A percentile compares a stretch with the other conserved stretches of the same genome.
Conservation (phyloP, 2,888 invertebrate genomes). For the Clostera curtula region DNA sequence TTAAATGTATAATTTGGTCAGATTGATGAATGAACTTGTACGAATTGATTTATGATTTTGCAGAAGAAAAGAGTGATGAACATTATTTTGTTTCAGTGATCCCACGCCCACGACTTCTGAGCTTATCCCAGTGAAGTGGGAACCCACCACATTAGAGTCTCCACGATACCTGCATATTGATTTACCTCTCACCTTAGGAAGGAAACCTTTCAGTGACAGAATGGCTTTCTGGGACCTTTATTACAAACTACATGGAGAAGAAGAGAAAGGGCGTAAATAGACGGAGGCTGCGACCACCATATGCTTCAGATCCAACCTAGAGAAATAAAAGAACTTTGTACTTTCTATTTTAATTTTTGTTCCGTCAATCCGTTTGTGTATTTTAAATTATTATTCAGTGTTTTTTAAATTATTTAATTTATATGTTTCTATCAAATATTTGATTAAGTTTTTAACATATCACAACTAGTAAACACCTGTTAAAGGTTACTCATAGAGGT, state of each 20-base stretch:
- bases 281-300: no score
- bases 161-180: slow-evolving; percentile 5
- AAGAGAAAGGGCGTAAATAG: not conserved
- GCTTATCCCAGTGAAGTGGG: slow-evolving; percentile 5
- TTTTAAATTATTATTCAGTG: no score
- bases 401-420: no score
- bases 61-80: not conserved
- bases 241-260: not conserved
- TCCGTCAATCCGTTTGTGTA: no score
- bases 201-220: not conserved
- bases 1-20: not conserved
- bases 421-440: no score
- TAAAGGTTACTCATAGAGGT: no score
- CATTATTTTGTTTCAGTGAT: slow-evolving; percentile 9
- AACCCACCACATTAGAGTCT: not conserved
- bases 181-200: not conserved
- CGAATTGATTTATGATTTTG: not conserved
- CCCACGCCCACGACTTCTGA: slow-evolving; percentile 7
- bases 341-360: no score
- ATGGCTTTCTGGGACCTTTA: slow-evolving; percentile 10
- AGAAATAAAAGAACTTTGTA: no score
- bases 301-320: no score
- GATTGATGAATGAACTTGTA: not conserved
- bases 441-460: no score
- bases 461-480: no score